phyloP scores from a whole-genome alignment of 2,888 invertebrate genomes.

The Leptura quadrifasciata region DNA sequence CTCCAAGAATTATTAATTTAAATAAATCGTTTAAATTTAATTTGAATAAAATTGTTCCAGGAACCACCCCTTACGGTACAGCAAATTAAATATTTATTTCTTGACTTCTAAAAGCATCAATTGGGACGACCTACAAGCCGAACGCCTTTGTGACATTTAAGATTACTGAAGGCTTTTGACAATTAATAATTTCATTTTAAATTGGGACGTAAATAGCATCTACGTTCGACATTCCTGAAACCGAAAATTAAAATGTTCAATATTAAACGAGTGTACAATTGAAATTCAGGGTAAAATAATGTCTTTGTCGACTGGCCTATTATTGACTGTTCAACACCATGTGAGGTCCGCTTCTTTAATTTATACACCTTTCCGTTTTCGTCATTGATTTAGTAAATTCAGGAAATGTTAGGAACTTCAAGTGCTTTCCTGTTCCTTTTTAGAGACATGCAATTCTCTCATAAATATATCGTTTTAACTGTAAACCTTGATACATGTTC shows the following conservation, averaged over 20 bases:
- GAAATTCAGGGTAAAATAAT: background rate
- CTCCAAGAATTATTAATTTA: too few species aligned
- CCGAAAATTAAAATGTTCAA: background rate
- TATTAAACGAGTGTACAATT: background rate
- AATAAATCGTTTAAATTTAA: too few species aligned
- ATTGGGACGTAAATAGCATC: too few species aligned
- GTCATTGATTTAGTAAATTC: constrained; percentile 64
- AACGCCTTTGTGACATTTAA: too few species aligned
- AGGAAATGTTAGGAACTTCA: constrained; percentile 67
- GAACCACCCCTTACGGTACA: too few species aligned
- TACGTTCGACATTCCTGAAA: background rate
- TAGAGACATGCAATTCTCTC: constrained; percentile 64
- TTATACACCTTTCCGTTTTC: constrained; percentile 52
- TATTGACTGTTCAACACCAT: constrained; percentile 13
- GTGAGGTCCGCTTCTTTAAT: constrained; percentile 23
- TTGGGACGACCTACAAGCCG: too few species aligned
- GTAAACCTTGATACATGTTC: constrained; percentile 22
- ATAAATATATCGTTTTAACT: constrained; percentile 58
- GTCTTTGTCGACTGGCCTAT: background rate
- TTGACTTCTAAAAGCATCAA: too few species aligned
- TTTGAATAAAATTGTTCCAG: too few species aligned
- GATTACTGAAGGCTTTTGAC: too few species aligned
- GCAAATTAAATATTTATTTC: too few species aligned
- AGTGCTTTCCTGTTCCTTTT: constrained; percentile 64
- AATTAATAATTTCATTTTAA: too few species aligned